Evolutionary conservation across 2,797 vertebrate genomes (phyloP), one percentile per base, ranked within the genome.

Genomic region (Chaenodraco wilsoni): DNA sequence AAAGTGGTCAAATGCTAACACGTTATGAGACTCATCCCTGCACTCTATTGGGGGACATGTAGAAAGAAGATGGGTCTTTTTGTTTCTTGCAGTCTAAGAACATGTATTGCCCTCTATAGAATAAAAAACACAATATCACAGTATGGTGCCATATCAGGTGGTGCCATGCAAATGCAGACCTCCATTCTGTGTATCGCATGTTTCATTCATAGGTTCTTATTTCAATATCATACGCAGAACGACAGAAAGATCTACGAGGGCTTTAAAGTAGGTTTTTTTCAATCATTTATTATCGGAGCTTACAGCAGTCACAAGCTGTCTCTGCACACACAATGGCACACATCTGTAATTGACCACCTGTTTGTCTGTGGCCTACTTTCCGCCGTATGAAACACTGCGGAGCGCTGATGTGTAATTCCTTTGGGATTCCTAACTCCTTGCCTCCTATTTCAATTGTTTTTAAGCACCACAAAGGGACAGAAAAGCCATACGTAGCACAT

Each of bases 261-360:
- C 73, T 75, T 69, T 74, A 50, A 43, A 62, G 37, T 15, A n/a
- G 9, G 50, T 48, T 61, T 65, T 62, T 62, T n/a, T 27, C 21
- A 33, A 50, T 58, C 51, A 81, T 82, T 76, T 69, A 65, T 67
- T 76, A 71, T 3, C 11, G 75, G 82, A 77, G 55, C 54, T 78
- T 63, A 44, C 51, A 37, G 44, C 56, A 50, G 40, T 79, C 15
- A 37, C 70, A 76, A 49, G 13, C 59, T 51, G 33, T 65, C 59
- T 63, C 52, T 27, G 37, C 64, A 58, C 55, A 48, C 51, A 66
- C 44, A 45, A 52, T 27, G 43, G 14, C 68, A 74, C 79, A 76
- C 63, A 76, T 84, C 72, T 82, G 82, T 89, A 89, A 89, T 87
- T 84, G 82, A 86, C 91, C 84, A 89, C 88, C 84, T 90, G 88